A percentile compares a stretch with the other conserved stretches of the same genome.
Conservation (phyloP, 1,140 invertebrate genomes). For the Maniola jurtina region DNA sequence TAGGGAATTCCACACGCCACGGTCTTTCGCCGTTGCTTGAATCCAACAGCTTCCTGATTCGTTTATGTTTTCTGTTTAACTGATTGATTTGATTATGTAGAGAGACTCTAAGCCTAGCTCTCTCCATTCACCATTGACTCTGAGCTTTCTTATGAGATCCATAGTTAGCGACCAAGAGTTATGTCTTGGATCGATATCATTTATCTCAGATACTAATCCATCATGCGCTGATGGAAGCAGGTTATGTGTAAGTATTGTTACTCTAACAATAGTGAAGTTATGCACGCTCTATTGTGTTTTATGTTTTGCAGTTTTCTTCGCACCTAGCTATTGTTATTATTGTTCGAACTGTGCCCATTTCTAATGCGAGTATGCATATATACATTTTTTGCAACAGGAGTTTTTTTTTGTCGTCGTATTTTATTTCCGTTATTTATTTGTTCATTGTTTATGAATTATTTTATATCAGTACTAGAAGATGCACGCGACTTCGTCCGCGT, state of each 20-base stretch:
- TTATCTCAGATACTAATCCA: not conserved
- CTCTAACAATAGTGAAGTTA: constrained; percentile 1
- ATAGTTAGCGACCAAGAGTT: too few relatives aligned
- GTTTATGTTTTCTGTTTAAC: too few relatives aligned
- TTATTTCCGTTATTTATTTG: constrained; percentile 11
- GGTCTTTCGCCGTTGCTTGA: too few relatives aligned
- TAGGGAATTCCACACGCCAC: too few relatives aligned
- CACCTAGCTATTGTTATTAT: constrained; percentile 7
- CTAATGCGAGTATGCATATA: not conserved
- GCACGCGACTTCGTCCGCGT: too few relatives aligned
- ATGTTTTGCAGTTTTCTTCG: constrained; percentile 9
- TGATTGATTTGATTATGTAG: too few relatives aligned
- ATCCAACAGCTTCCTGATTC: too few relatives aligned
- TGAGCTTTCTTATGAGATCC: too few relatives aligned
- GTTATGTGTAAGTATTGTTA: constrained; percentile 4
- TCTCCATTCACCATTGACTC: too few relatives aligned
- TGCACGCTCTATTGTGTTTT: not conserved
- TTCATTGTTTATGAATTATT: not conserved
- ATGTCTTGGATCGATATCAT: not conserved
- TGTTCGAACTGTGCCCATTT: constrained; percentile 10
- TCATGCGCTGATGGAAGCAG: constrained; percentile 3
- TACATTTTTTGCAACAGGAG: constrained; percentile 2
- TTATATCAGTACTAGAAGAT: too few relatives aligned
- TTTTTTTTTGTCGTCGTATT: not conserved
- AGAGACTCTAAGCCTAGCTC: too few relatives aligned